Evolutionary conservation across 1,140 invertebrate species (phyloP), one percentile per base, ranked within the genome.

Genomic region (Muscidifurax raptorellus): DNA sequence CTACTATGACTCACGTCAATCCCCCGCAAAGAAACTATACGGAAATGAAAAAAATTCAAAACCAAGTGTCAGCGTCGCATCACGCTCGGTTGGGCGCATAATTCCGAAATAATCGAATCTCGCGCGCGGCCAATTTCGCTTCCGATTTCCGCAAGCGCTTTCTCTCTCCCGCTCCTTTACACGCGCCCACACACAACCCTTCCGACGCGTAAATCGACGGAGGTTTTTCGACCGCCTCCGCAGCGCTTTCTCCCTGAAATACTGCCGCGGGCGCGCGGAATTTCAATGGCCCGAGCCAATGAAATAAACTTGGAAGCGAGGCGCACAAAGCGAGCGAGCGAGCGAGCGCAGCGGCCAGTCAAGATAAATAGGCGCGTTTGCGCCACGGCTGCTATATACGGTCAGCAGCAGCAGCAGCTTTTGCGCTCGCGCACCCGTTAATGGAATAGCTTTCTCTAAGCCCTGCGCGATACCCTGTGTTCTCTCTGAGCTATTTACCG

Each of bases 301-400:
- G 44, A 47, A 76, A 76, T 76, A 76, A 76, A 76, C 44, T 76
- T 36, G 74, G 44, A 22, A 30, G 71, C 71, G 71, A 30, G 18
- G 71, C 25, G 66, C 66, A 69, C 66, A 36, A 32, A 32, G 72
- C 28, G 28, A 30, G 71, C 28, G 27, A 47, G 44, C 1, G 36
- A 40, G 15, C 12, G 22, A 52, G 15, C 47, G 47, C 47, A 52
- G 52, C 27, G 74, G 22, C 36, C 74, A 36, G 74, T 40, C 28
- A 76, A 76, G 74, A 76, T 76, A 76, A 76, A 76, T 76, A 76
- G 74, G 28, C 74, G 44, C 74, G 36, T 52, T 76, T 52, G 74
- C 27, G 40, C 28, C 74, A 18, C 6, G 18, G 22, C 44, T 18
- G 52, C 52, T 59, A 59, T 59, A 30, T 40, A 36, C 71, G 71